Evolutionary conservation across 1,140 invertebrate species (phyloP).

Genomic region (Heliothis subflexa): DNA sequence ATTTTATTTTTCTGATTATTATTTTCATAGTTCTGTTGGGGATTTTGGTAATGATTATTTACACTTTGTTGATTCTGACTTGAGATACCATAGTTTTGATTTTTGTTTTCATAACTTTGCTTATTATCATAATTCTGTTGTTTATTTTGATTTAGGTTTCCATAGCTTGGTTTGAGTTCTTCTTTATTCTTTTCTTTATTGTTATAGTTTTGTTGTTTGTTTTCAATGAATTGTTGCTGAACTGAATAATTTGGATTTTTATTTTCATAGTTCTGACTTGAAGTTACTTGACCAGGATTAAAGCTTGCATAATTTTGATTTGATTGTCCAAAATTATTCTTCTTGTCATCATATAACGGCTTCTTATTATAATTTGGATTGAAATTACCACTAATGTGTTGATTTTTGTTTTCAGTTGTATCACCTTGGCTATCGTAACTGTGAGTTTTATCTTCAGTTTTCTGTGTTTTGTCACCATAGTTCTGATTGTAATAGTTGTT

Average conservation of each 20-base stretch:
- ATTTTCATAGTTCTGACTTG: too few relatives aligned
- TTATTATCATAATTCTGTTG: neutral
- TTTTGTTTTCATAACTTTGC: neutral
- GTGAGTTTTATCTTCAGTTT: neutral
- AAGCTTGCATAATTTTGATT: neutral
- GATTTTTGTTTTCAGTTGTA: neutral
- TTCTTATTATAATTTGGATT: neutral
- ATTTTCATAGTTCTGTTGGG: neutral
- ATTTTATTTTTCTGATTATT: constrained; percentile 44
- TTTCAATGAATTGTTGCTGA: too few relatives aligned
- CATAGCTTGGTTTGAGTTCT: neutral
- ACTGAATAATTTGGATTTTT: too few relatives aligned
- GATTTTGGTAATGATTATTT: neutral
- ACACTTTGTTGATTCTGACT: neutral
- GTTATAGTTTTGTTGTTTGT: too few relatives aligned
- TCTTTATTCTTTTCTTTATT: too few relatives aligned
- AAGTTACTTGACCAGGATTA: too few relatives aligned
- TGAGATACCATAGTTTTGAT: neutral
- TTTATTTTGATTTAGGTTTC: neutral
- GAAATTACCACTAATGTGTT: neutral
- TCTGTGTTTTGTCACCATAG: constrained; percentile 17
- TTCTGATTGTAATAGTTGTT: constrained; percentile 57
- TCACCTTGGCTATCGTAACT: neutral
- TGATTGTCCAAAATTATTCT: too few relatives aligned
- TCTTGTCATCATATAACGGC: too few relatives aligned